These are phyloP conservation scores for Sebastes matsubarae DNA, from an alignment of 2,797 vertebrate genomes.

Conservation along the genomic window DNA sequence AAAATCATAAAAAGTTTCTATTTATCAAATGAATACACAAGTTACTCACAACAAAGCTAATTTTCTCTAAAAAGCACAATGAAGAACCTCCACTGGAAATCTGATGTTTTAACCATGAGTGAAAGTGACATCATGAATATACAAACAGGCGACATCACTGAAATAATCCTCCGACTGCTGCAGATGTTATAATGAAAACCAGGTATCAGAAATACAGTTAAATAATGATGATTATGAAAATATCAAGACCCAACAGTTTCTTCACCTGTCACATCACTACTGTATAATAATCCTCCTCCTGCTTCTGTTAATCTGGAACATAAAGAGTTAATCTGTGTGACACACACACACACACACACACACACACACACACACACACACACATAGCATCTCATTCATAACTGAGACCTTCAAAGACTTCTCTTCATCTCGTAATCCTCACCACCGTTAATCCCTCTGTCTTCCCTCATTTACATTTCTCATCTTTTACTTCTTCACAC, in stretches of 20 bases:
- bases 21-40: neutral
- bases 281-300: neutral
- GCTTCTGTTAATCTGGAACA: neutral
- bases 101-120: neutral
- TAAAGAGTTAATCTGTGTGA: constrained; percentile 11
- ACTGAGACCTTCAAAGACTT: constrained; percentile 16
- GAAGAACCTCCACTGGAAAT: neutral
- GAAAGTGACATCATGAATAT: neutral
- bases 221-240: neutral
- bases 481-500: neutral
- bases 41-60: neutral
- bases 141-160: neutral
- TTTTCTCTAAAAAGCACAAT: neutral
- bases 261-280: neutral
- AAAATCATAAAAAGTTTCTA: too few relatives aligned
- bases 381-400: constrained; percentile 4
- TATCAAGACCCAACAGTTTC: neutral
- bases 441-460: constrained; percentile 15
- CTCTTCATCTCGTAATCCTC: constrained; percentile 32
- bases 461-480: neutral
- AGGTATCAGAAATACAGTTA: neutral
- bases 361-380: neutral
- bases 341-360: constrained; percentile 4
- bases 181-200: neutral
- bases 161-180: neutral